Evolutionary conservation across 2,797 vertebrate species (phyloP), one percentile per base, ranked within the genome.

Genomic region (Cichlasoma orientale): DNA sequence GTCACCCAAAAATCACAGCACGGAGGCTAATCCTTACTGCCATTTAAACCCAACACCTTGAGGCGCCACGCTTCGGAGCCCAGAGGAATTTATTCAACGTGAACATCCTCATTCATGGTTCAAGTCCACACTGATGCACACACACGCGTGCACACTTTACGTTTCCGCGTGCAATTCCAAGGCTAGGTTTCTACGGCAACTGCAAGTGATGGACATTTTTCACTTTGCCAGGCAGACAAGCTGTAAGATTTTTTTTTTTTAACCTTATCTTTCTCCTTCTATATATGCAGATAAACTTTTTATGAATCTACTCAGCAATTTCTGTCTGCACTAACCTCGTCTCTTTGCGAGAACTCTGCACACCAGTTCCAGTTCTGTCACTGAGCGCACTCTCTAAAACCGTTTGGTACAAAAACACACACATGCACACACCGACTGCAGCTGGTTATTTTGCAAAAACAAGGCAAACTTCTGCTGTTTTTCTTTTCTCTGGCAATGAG

Each of bases 11-110:
- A 83, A 38, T 82, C 78, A 53, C 81, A 18, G 58, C 63, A 54
- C 33, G 72, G 36, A 77, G 31, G 54, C 78, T 92, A 91, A 94
- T 93, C 91, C 92, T 83, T 56, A 70, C 79, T 94, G 93, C 91
- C 92, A 94, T 95, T 94, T 93, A 92, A 93, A 95, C 89, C 86
- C 54, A 79, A 93, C 90, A 95, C 92, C 88, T 88, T 76, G 38
- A 79, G 73, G 82, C 63, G 33, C 66, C 82, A 79, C 44, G 86
- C 91, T 83, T 83, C 8, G 12, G 50, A 85, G 77, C 74, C 44
- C 82, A 59, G 72, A 31, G 79, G 83, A 84, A 80, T 88, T 82
- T 77, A 87, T 82, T 77, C 78, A 84, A 89, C 84, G 69, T 81
- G 78, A 78, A 70, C 79, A 82, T 83, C 47, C 81, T 77, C 74